These are phyloP conservation scores for Laticauda colubrina DNA, from an alignment of 2,113 vertebrate genomes.

Conservation along the genomic window DNA sequence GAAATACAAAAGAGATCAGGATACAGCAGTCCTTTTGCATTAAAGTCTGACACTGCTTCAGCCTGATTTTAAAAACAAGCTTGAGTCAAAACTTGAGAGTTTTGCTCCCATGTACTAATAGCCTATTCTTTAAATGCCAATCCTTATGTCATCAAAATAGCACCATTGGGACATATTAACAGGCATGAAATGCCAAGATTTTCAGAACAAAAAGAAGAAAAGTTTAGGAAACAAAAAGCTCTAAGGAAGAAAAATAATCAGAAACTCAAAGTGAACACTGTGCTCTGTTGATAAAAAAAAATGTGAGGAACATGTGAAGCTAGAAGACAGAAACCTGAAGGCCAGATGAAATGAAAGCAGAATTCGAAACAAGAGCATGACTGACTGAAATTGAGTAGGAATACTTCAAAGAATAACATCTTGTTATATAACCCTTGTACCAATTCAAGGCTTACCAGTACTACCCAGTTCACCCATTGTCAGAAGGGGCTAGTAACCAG, in stretches of 20 bases:
- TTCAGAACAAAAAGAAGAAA: not conserved
- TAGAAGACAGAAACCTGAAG: not conserved
- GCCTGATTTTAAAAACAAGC: conserved; percentile 26
- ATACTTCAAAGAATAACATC: not conserved
- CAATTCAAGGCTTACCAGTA: not conserved
- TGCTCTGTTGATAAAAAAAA: not conserved
- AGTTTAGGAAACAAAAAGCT: not conserved
- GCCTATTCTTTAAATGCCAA: not conserved
- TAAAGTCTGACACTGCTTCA: not conserved
- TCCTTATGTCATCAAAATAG: not conserved
- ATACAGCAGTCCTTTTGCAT: not conserved
- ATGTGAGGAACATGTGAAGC: not conserved
- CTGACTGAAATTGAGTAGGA: not conserved
- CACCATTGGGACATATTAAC: not conserved
- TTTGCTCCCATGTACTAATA: not conserved
- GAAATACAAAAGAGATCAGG: conserved; percentile 16
- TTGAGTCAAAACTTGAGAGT: conserved; percentile 21
- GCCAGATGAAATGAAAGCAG: not conserved
- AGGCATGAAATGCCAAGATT: not conserved
- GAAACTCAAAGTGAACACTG: not conserved
- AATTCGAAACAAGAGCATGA: not conserved
- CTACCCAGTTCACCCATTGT: not conserved
- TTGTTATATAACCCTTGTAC: not conserved
- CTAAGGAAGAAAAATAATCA: not conserved
- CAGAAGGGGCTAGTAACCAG: not conserved